phyloP scores from a whole-genome alignment of 2,797 vertebrate species.

The Acanthurus leucopareius region DNA sequence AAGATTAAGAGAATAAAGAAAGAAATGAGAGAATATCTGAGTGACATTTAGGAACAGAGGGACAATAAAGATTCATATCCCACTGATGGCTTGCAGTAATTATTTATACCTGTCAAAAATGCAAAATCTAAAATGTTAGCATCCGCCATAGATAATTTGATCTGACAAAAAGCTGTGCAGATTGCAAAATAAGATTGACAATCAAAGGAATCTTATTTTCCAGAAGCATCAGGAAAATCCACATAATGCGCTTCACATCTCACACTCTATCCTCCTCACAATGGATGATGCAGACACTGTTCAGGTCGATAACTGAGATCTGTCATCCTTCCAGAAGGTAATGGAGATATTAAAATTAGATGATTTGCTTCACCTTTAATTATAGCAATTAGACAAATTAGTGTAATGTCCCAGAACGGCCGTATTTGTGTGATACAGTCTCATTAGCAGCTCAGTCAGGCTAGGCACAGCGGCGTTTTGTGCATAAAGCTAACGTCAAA shows the following conservation, averaged over 20 bases:
- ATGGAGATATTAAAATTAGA: neutral
- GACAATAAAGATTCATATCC: constrained; percentile 18
- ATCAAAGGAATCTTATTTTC: neutral
- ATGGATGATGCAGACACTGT: neutral
- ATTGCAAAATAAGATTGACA: no score
- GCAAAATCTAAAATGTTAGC: constrained; percentile 1
- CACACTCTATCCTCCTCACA: neutral
- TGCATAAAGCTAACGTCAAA: no score
- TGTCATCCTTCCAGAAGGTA: neutral
- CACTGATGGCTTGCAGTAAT: constrained; percentile 5
- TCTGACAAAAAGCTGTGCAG: no score
- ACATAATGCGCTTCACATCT: neutral
- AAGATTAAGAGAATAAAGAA: constrained; percentile 26
- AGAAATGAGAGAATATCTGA: constrained; percentile 29
- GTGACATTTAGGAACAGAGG: constrained; percentile 10
- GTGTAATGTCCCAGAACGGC: constrained; percentile 1
- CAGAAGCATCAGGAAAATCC: neutral
- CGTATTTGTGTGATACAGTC: neutral
- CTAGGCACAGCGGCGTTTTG: no score
- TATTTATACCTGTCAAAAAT: constrained; percentile 1
- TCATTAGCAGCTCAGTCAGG: no score
- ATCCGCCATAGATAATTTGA: neutral
- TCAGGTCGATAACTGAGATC: neutral
- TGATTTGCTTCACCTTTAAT: constrained; percentile 18
- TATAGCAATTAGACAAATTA: neutral